Evolutionary conservation across 2,797 vertebrate genomes (phyloP).

Genomic region (Sebastes matsubarae): DNA sequence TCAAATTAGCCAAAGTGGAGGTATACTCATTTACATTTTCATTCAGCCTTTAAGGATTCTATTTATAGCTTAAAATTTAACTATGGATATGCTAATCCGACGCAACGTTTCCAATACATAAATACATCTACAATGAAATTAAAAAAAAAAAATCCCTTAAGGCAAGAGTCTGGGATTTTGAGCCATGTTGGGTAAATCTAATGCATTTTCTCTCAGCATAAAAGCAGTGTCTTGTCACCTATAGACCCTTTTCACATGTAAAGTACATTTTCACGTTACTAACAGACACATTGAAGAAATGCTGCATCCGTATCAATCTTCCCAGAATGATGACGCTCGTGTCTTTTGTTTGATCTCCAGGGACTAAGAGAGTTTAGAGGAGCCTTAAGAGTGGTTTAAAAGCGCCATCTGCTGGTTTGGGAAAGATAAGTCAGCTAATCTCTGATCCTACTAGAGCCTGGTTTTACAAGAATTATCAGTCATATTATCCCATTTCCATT

Average conservation of each 20-base stretch:
- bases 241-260: conserved; percentile 11
- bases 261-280: conserved; percentile 37
- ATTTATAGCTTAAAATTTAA: conserved; percentile 21
- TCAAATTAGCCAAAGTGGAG: conserved; percentile 49
- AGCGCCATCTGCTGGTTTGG: conserved; percentile 68
- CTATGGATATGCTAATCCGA: conserved; percentile 12
- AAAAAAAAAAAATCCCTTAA: background rate
- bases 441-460: background rate
- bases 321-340: conserved; percentile 50
- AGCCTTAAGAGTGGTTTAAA: conserved; percentile 14
- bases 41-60: conserved; percentile 35
- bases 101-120: conserved; percentile 23
- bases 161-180: background rate
- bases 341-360: conserved; percentile 71
- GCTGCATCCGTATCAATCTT: conserved; percentile 59
- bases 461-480: background rate
- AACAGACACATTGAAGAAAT: conserved; percentile 35
- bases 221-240: background rate
- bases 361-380: conserved; percentile 25
- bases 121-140: conserved; percentile 9
- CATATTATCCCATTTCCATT: conserved; percentile 2
- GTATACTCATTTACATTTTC: conserved; percentile 51
- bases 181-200: conserved; percentile 13
- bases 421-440: background rate
- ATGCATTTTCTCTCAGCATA: background rate